Base-by-base conservation (phyloP, 1,140 invertebrate genomes). In the Thaumatotibia leucotreta region DNA sequence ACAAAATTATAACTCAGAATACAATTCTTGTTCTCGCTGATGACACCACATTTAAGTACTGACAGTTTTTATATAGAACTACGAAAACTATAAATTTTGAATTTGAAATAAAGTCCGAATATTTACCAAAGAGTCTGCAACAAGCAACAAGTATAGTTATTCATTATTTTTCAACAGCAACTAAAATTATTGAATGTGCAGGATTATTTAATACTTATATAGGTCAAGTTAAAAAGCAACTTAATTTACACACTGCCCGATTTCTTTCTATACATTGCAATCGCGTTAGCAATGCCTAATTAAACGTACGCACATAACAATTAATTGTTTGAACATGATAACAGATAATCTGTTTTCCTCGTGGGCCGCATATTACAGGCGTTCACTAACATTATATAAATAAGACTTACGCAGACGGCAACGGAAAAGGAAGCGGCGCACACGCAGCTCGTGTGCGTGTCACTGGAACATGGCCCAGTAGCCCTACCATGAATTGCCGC, bases 251-350 rank as follows among this genome's bases (percentile, higher is more conserved):
- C n/a, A 2, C 39, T 9, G 39, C 39, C 14, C 20, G 14, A 45
- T 45, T 17, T n/a, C 39, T 20, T 20, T 17, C 39, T 5, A 45
- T 20, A 11, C 4, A 20, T 45, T 20, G 17, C 17, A 39, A 39
- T n/a, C 4, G 20, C 39, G 39, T 45, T 45, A 45, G 20, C 20
- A 20, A 45, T 33, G 11, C 3, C n/a, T 29, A 27, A 27, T 58
- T 27, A 58, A 27, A 27, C 52, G 52, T 29, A 27, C 52, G 29
- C n/a, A 58, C 52, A 27, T 58, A 58, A 58, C 52, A 58, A 27
- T 58, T 58, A 58, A 58, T 58, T 27, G 52, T 14, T 58, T 58
- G 27, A 29, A 58, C 52, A 58, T 58, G 52, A 58, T 58, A 58
- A 58, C 11, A 49, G 14, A 24, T 58, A 29, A 58, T 58, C 52